Evolutionary conservation across 2,888 invertebrate species (phyloP).

Genomic region (Encarsia formosa): DNA sequence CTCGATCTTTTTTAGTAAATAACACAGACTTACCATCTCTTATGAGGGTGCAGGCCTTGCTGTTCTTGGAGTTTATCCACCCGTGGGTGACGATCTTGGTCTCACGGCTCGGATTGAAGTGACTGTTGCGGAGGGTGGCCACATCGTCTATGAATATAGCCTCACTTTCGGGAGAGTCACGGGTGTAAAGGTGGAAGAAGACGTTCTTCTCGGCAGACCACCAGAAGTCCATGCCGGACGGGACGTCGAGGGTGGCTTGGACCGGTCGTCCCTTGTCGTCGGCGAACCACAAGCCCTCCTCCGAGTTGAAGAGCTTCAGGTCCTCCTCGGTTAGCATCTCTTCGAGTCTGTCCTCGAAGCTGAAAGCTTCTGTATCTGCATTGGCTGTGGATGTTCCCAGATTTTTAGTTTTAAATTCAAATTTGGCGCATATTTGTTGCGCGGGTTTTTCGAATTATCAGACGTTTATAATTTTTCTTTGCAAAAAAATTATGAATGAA

Average conservation of each 20-base stretch:
- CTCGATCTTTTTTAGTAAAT: neutral
- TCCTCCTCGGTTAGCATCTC: slow-evolving; percentile 22
- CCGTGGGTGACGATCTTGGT: slow-evolving; percentile 40
- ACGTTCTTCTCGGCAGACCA: slow-evolving; percentile 23
- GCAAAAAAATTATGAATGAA: too few relatives aligned
- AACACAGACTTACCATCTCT: slow-evolving; percentile 34
- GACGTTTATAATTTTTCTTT: too few relatives aligned
- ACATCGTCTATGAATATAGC: slow-evolving; percentile 28
- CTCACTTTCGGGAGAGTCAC: slow-evolving; percentile 12
- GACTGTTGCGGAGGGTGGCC: slow-evolving; percentile 22
- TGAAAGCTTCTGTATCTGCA: too few relatives aligned
- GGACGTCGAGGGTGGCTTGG: slow-evolving; percentile 14
- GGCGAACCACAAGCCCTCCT: slow-evolving; percentile 24
- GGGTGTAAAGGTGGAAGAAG: slow-evolving; percentile 33
- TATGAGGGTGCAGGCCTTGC: slow-evolving; percentile 31
- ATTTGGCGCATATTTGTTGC: too few relatives aligned
- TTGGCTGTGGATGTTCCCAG: too few relatives aligned
- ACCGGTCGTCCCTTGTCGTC: slow-evolving; percentile 30
- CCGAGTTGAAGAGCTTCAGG: slow-evolving; percentile 15
- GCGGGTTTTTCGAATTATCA: too few relatives aligned
- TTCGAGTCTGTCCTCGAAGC: too few relatives aligned
- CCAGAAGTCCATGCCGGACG: neutral
- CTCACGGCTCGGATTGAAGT: slow-evolving; percentile 31
- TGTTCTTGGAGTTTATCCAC: slow-evolving; percentile 34
- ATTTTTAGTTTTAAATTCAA: too few relatives aligned